Base-by-base conservation (phyloP, 1,140 invertebrate species). In the Copidosoma floridanum region DNA sequence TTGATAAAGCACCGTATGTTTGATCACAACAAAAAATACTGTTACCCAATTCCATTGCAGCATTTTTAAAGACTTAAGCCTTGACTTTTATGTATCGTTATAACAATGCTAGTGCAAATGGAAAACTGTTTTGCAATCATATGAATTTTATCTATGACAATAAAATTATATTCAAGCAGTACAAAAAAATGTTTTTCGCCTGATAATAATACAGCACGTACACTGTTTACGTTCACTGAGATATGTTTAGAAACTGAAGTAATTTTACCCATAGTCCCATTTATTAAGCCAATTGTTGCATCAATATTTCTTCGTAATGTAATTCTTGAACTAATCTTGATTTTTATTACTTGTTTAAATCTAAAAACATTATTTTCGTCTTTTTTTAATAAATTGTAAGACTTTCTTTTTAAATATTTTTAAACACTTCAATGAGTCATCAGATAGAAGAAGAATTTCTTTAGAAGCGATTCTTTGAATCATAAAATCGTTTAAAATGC, bases 11-110 rank as follows among this genome's bases (percentile, higher is more conserved):
- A 20, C 77, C 74, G 65, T 76, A 80, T 35, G 62, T 64, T 65
- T 77, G 71, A 12, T 73, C 77, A 52, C 38, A 53, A 58, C 57
- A 61, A 53, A 78, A 76, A 32, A 75, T 56, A 24, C 52, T 59
- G 65, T 70, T 71, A 26, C 68, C 71, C 18, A 65, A 60, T 57
- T 75, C 68, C 11, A 75, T 57, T 10, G 75, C 38, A 24, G 64
- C 68, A 62, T 65, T 70, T 26, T 68, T 35, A 27, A 78, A n/a
- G 65, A 59, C 70, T 76, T n/a, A 77, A 59, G 7, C 76, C 74
- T 67, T 79, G 75, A 65, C 69, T 70, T 65, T 76, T 79, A 54
- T 79, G 76, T 46, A 80, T 70, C 18, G 75, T 78, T 27, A 76
- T 72, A 12, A 65, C 73, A 68, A 74, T 77, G 46, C 73, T 74